phyloP scores from a whole-genome alignment of 2,113 vertebrate genomes.

The Ophthalmolycus amberensis region DNA sequence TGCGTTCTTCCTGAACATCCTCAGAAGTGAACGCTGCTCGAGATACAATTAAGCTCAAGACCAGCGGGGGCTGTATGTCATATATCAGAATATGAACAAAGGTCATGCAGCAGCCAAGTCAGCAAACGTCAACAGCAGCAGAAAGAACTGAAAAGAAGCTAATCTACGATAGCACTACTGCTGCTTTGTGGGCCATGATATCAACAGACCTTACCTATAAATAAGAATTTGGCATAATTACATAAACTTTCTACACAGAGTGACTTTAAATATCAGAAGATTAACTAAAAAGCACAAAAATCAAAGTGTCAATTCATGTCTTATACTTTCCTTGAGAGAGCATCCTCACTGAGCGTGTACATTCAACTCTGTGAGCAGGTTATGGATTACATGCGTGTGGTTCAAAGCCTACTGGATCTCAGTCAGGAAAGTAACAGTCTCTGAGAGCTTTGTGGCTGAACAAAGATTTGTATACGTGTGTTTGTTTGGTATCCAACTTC shows the following conservation, averaged over 20 bases:
- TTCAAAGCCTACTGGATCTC: slow-evolving; percentile 21
- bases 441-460: slow-evolving; percentile 13
- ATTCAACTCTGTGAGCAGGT: background rate
- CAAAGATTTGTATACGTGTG: background rate
- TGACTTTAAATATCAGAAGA: background rate
- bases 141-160: background rate
- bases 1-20: background rate
- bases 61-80: background rate
- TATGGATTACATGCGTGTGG: slow-evolving; percentile 1
- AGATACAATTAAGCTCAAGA: background rate
- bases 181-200: background rate
- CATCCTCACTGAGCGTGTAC: background rate
- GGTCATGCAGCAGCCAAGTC: background rate
- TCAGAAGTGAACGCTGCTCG: background rate
- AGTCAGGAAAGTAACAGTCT: background rate
- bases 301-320: background rate
- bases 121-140: background rate
- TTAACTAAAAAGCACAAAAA: background rate
- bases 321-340: background rate
- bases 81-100: background rate
- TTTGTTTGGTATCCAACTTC: slow-evolving; percentile 21
- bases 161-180: background rate
- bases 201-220: background rate
- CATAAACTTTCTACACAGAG: background rate
- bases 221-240: background rate